Percentiles rank a stretch among this genome's conserved stretches.
Evolutionary conservation across 2,797 vertebrate genomes (phyloP).

Genomic region (Toxotes lorentzi): DNA sequence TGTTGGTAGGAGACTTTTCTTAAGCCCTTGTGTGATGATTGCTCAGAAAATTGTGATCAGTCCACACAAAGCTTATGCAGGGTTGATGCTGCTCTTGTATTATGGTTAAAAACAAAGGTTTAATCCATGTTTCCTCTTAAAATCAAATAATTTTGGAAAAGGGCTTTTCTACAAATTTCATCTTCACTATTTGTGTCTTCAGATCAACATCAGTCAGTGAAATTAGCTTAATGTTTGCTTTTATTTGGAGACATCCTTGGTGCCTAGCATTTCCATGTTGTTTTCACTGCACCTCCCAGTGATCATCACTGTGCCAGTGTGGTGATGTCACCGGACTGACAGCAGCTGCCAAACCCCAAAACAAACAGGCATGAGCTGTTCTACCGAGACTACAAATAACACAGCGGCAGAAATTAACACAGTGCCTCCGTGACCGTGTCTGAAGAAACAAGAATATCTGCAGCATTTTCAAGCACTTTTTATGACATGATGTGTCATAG

Average conservation of each 20-base stretch:
- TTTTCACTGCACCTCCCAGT: slow-evolving; percentile 55
- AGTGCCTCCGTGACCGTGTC: slow-evolving; percentile 15
- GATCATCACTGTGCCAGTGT: slow-evolving; percentile 56
- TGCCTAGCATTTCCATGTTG: slow-evolving; percentile 52
- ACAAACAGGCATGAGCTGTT: slow-evolving; percentile 58
- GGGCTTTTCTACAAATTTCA: not conserved
- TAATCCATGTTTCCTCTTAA: not conserved
- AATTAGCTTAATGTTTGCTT: slow-evolving; percentile 58
- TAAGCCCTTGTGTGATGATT: not conserved
- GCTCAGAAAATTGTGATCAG: not conserved
- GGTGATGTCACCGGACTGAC: slow-evolving; percentile 58
- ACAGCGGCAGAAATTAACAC: slow-evolving; percentile 42
- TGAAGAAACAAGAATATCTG: slow-evolving; percentile 35
- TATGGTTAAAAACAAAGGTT: not conserved
- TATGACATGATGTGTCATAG: not conserved
- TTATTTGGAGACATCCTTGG: slow-evolving; percentile 50
- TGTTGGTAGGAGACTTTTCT: not conserved
- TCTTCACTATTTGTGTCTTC: slow-evolving; percentile 8
- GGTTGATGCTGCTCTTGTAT: slow-evolving; percentile 1
- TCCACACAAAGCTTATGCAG: not conserved
- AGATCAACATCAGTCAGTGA: slow-evolving; percentile 12
- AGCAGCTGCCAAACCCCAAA: slow-evolving; percentile 63
- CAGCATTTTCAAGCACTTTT: not conserved
- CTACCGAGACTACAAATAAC: slow-evolving; percentile 48
- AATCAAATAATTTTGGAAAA: not conserved